Conservation (phyloP, 2,888 invertebrate species). For the Andrena dorsata region DNA sequence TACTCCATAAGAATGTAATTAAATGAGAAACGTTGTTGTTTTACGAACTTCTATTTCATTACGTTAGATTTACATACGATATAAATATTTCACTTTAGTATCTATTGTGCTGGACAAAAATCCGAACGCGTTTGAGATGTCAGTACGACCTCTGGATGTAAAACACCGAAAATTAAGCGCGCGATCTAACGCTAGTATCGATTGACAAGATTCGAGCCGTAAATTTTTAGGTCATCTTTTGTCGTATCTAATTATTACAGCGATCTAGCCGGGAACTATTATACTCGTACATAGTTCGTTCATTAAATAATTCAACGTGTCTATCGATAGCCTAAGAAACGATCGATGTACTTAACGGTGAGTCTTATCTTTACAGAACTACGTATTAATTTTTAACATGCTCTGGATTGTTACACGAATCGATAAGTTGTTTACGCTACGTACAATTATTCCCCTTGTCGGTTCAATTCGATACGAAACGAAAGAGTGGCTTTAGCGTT, state of each 20-base stretch:
- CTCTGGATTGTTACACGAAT: slow-evolving; percentile 43
- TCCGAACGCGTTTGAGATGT: slow-evolving; percentile 33
- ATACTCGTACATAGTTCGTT: slow-evolving; percentile 50
- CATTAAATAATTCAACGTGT: slow-evolving; percentile 33
- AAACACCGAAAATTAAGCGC: slow-evolving; percentile 45
- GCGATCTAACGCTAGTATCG: slow-evolving; percentile 44
- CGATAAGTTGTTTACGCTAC: slow-evolving; percentile 46
- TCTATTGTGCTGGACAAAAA: slow-evolving; percentile 51
- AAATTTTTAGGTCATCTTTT: slow-evolving; percentile 56
- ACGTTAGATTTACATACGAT: slow-evolving; percentile 65
- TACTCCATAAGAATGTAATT: slow-evolving; percentile 5
- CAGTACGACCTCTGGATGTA: slow-evolving; percentile 11
- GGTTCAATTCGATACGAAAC: neutral
- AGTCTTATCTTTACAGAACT: slow-evolving; percentile 47
- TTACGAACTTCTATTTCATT: slow-evolving; percentile 67
- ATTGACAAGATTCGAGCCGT: slow-evolving; percentile 45
- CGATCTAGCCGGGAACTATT: slow-evolving; percentile 24
- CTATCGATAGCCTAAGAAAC: slow-evolving; percentile 40
- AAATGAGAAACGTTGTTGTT: slow-evolving; percentile 15
- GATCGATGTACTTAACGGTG: slow-evolving; percentile 56
- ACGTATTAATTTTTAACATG: slow-evolving; percentile 34
- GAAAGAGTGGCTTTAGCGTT: neutral
- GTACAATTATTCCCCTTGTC: slow-evolving; percentile 2
- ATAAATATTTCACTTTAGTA: slow-evolving; percentile 60
- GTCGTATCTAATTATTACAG: slow-evolving; percentile 42